Evolutionary conservation across 2,113 vertebrate species (phyloP), one percentile per base, ranked within the genome.

Genomic region (Chlamydotis undulata): DNA sequence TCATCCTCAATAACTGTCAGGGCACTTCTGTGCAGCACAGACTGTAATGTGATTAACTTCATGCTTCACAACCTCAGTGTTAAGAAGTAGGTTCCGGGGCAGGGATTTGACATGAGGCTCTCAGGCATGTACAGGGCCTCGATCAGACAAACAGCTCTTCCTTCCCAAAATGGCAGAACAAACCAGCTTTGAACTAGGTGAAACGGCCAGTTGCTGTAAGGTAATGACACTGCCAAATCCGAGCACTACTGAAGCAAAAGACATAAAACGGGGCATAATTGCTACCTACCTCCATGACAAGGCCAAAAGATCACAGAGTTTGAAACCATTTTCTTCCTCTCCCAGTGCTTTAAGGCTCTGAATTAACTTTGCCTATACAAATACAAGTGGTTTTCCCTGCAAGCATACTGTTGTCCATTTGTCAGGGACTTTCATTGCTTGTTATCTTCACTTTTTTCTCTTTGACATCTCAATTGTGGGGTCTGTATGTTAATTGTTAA

Each of bases 41-140:
- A 12, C 87, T 83, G 59, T 86, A 88, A 96, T 70, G 82, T 80
- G 92, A 96, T 90, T 93, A 93, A 90, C 87, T 94, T 97, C 35
- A 90, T 81, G 92, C 92, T 93, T 90, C 96, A 86, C 71, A 86
- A 88, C 56, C 68, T 92, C 60, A 80, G 64, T 4, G 4, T 77
- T 87, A 85, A 89, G 81, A 94, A 93, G 79, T 28, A 69, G 78
- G 67, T 88, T 87, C 75, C 0, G 0, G 67, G 79, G 90, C 52
- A 94, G 64, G 59, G 83, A 88, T 96, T 77, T 93, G 75, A 86
- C 1, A 10, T 17, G 47, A 81, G 14, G 22, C 52, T 86, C 47
- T 87, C 80, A 71, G 59, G 76, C 70, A 91, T 9, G 33, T 67
- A 60, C 8, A 86, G 68, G 74, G 56, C 70, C 63, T 83, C 10